Evolutionary conservation across 2,797 vertebrate genomes (phyloP).

Genomic region (Mormyrops boulengeri): DNA sequence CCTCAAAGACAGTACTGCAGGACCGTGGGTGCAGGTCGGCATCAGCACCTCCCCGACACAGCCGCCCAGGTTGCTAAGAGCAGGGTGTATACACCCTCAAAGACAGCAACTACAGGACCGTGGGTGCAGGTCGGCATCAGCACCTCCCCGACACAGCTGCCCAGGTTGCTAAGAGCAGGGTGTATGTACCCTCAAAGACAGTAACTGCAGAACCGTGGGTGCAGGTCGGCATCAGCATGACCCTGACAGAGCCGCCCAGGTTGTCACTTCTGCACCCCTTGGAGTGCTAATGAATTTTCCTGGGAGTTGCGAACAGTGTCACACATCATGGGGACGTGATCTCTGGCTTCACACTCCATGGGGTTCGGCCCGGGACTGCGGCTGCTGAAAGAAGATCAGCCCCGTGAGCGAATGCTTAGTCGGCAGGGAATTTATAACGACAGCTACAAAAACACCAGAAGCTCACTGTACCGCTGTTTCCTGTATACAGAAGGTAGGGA

Average conservation of each 20-base stretch:
- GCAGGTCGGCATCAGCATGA: not conserved
- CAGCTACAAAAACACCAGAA: not conserved
- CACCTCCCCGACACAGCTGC: not conserved
- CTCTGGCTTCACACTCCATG: not conserved
- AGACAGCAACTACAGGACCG: not conserved
- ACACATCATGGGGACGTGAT: not conserved
- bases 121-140: not conserved
- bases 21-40: too few relatives aligned
- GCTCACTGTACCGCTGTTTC: not conserved
- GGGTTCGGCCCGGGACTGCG: not conserved
- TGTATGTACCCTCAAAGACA: not conserved
- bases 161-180: not conserved
- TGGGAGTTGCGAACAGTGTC: not conserved
- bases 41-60: too few relatives aligned
- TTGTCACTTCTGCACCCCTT: not conserved
- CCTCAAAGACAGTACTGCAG: too few relatives aligned
- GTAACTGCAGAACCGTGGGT: not conserved
- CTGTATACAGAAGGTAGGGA: not conserved
- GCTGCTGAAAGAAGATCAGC: not conserved
- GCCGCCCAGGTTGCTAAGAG: not conserved
- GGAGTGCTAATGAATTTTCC: conserved; percentile 9
- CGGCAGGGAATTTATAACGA: not conserved
- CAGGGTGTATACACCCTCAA: not conserved
- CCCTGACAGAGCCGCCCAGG: not conserved
- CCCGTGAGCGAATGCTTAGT: not conserved